Conservation (phyloP, 2,888 invertebrate species). For the Spicauda simplicius region DNA sequence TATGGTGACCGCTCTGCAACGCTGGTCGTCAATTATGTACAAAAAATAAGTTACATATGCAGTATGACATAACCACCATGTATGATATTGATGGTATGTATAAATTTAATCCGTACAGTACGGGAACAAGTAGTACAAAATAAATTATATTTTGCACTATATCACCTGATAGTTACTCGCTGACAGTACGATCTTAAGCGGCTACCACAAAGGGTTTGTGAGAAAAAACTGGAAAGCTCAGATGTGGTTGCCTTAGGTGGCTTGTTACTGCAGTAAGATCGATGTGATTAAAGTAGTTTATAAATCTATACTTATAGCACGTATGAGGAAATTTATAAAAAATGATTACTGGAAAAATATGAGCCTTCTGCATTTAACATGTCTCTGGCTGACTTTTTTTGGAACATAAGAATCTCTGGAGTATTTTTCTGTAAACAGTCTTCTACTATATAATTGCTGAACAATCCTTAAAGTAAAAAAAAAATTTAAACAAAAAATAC, state of each 20-base stretch:
- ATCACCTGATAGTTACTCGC: slow-evolving; percentile 4
- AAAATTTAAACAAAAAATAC: too few relatives aligned
- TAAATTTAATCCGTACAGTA: too few relatives aligned
- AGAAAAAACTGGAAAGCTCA: slow-evolving; percentile 41
- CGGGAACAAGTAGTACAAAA: too few relatives aligned
- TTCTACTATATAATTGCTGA: too few relatives aligned
- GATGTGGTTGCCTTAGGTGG: slow-evolving; percentile 9
- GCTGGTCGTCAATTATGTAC: too few relatives aligned
- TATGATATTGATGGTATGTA: too few relatives aligned
- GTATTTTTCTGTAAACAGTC: too few relatives aligned
- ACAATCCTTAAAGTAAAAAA: too few relatives aligned
- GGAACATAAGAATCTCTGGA: too few relatives aligned
- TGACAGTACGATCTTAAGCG: slow-evolving; percentile 7
- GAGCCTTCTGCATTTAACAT: not conserved
- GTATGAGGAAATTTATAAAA: not conserved
- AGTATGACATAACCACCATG: too few relatives aligned
- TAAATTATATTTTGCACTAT: not conserved
- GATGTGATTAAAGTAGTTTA: not conserved
- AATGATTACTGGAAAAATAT: not conserved
- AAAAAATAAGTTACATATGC: too few relatives aligned
- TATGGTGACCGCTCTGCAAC: too few relatives aligned
- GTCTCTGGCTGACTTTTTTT: not conserved
- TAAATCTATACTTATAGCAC: not conserved
- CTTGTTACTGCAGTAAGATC: not conserved
- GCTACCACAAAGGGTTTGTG: slow-evolving; percentile 38